Evolutionary conservation across 2,797 vertebrate genomes (phyloP), one percentile per base, ranked within the genome.

Genomic region (Cossypha dichroa): DNA sequence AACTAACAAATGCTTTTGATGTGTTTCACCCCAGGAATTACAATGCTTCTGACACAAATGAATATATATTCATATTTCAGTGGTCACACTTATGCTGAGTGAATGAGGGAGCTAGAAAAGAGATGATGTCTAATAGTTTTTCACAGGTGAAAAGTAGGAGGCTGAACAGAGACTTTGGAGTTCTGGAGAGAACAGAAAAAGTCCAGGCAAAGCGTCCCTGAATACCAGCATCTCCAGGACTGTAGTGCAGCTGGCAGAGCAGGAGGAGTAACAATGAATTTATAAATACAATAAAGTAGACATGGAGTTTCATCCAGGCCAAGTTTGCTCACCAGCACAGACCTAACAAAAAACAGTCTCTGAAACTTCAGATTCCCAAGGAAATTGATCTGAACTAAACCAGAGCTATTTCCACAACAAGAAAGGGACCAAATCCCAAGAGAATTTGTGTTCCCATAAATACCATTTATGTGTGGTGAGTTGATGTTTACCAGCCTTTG

Each of bases 341-440:
- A 66, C 21, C 51, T 83, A 91, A 90, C 38, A 88, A 90, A 91
- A 84, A 14, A 67, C 29, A 82, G 58, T 51, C 33, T 66, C n/a
- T 15, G 19, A 74, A 96, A 88, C 62, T 16, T 84, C 48, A 91
- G 91, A 84, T 81, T 91, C 73, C 29, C 38, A 72, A 72, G 41
- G 55, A 94, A 86, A 94, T 22, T 91, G 80, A 68, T 91, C 66
- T 91, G 82, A 94, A 86, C 87, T 76, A 60, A 67, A 91, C 7
- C 33, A 81, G 76, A 88, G 59, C 51, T 80, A 58, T 58, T 87
- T 81, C 60, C 51, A 76, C 51, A 52, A 92, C 20, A 93, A 85
- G 72, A 63, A 80, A 66, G 9, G 38, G 38, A 25, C 26, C 33
- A 48, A 88, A 83, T 78, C 68, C 62, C 79, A 66, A 75, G 85